Conservation (phyloP, 2,113 vertebrate species). For the Gnathonemus longibarbis region DNA sequence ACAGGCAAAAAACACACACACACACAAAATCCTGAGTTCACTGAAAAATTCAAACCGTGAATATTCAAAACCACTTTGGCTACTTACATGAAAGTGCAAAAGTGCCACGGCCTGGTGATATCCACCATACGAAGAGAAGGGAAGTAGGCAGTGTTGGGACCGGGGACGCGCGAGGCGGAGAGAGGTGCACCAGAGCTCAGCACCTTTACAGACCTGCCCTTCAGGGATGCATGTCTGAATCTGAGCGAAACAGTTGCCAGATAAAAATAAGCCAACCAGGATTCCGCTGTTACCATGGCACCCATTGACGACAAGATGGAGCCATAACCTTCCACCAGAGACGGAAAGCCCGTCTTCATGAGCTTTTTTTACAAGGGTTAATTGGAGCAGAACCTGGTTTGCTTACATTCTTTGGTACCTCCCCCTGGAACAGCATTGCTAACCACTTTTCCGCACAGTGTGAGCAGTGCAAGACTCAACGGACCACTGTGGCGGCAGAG, state of each 20-base stretch:
- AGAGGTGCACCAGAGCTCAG: neutral
- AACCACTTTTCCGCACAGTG: neutral
- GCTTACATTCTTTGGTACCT: neutral
- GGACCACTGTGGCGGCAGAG: neutral
- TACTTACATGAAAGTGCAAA: constrained; percentile 7
- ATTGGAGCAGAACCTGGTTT: neutral
- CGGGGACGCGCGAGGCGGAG: neutral
- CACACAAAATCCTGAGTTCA: neutral
- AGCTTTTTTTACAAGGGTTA: neutral
- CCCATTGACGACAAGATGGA: neutral
- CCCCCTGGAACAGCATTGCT: neutral
- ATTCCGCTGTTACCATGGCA: constrained; percentile 17
- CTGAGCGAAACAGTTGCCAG: neutral
- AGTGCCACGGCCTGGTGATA: too few relatives aligned
- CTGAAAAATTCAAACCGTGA: neutral
- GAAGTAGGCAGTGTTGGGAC: neutral
- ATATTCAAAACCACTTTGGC: neutral
- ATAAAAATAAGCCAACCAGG: neutral
- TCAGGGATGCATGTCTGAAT: neutral
- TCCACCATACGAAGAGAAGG: neutral
- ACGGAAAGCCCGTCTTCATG: neutral
- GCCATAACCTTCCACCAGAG: neutral
- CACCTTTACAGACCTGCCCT: neutral
- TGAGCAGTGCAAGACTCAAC: neutral
- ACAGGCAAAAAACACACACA: neutral